These are phyloP conservation scores for Trichogramma dendrolimi DNA, from an alignment of 2,888 invertebrate species.

Conservation along the genomic window DNA sequence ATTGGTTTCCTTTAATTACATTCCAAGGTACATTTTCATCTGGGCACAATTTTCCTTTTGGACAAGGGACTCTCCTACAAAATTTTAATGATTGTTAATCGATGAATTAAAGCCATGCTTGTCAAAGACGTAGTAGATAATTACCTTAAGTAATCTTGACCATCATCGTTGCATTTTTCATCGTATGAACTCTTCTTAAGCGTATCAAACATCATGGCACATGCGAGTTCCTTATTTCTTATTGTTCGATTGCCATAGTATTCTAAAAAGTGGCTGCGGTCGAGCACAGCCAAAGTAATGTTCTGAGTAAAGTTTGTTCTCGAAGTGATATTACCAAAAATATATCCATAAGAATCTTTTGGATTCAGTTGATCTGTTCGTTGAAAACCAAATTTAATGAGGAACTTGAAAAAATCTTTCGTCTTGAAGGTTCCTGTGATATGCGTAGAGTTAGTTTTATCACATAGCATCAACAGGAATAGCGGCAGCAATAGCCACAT, in stretches of 20 bases:
- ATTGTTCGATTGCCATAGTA: constrained; percentile 78
- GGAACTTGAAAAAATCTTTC: constrained; percentile 80
- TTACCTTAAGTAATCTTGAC: constrained; percentile 68
- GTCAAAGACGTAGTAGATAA: not conserved
- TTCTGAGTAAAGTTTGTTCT: constrained; percentile 62
- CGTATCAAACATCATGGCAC: constrained; percentile 80
- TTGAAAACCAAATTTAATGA: constrained; percentile 94
- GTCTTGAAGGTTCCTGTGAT: constrained; percentile 64
- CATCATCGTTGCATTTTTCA: constrained; percentile 72
- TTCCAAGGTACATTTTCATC: constrained; percentile 84
- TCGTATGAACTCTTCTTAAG: constrained; percentile 81
- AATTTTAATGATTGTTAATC: constrained; percentile 1
- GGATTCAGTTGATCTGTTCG: constrained; percentile 85
- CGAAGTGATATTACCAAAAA: constrained; percentile 91
- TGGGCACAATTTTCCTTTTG: constrained; percentile 67
- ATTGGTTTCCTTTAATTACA: constrained; percentile 84
- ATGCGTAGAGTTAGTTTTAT: constrained; percentile 52
- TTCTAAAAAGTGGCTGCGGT: constrained; percentile 81
- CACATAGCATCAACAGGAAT: constrained; percentile 17
- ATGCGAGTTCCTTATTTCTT: constrained; percentile 68
- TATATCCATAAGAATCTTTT: constrained; percentile 86
- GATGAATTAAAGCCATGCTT: not conserved
- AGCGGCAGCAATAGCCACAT: constrained; percentile 17
- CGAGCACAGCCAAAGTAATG: constrained; percentile 84
- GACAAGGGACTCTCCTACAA: constrained; percentile 76